A percentile compares a stretch with the other conserved stretches of the same genome.
These are phyloP conservation scores for Sialis lutaria DNA, from an alignment of 2,888 invertebrate genomes.

Conservation along the genomic window DNA sequence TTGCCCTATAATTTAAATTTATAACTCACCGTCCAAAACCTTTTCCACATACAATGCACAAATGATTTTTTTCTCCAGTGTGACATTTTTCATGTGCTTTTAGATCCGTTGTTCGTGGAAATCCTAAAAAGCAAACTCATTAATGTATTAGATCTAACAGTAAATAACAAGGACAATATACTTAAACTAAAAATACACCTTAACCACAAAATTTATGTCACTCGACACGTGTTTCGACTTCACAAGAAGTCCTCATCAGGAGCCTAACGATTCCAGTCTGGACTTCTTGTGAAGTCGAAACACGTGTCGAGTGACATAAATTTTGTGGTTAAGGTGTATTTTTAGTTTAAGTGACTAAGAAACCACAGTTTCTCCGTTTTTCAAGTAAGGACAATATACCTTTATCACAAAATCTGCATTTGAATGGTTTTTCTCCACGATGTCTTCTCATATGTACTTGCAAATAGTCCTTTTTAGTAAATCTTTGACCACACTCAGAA, in stretches of 20 bases:
- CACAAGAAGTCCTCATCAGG: too few relatives aligned
- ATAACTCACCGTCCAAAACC: conserved; percentile 24
- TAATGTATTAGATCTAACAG: not conserved
- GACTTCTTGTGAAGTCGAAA: too few relatives aligned
- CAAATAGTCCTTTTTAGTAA: conserved; percentile 37
- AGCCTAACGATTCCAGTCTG: too few relatives aligned
- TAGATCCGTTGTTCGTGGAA: conserved; percentile 38
- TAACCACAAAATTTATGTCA: too few relatives aligned
- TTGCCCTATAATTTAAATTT: too few relatives aligned
- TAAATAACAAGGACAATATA: not conserved
- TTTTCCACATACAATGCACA: conserved; percentile 29
- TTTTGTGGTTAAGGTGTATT: too few relatives aligned
- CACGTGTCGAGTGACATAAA: too few relatives aligned
- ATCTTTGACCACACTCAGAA: conserved; percentile 37
- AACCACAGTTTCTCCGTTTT: too few relatives aligned
- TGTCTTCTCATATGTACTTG: conserved; percentile 38
- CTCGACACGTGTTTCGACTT: too few relatives aligned
- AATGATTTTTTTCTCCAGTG: conserved; percentile 36
- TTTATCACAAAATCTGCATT: conserved; percentile 37
- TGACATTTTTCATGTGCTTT: conserved; percentile 38
- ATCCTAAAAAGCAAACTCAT: conserved; percentile 17
- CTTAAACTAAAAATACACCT: too few relatives aligned
- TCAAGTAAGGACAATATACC: conserved; percentile 17
- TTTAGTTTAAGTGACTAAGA: too few relatives aligned
- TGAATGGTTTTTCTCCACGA: conserved; percentile 39